Conservation (phyloP, 1,140 invertebrate species). For the Drosophila ercepeae region DNA sequence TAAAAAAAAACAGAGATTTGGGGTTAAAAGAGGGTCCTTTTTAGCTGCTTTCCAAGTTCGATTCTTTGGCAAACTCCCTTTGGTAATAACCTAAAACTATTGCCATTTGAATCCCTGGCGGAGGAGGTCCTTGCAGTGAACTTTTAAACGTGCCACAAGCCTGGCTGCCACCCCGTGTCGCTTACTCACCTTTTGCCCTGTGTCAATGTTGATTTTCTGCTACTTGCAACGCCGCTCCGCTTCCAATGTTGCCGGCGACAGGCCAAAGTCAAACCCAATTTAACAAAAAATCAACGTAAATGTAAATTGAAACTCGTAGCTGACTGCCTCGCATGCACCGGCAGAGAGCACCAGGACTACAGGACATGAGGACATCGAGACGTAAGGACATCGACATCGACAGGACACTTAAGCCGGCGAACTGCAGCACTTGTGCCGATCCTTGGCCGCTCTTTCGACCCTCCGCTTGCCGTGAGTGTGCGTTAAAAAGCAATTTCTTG, state of each 20-base stretch:
- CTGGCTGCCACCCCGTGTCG: conserved; percentile 17
- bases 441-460: conserved; percentile 1
- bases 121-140: too few species aligned
- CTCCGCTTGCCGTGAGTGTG: conserved; percentile 23
- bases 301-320: conserved; percentile 71
- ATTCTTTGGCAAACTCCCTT: neutral
- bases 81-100: conserved; percentile 4
- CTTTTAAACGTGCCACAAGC: too few species aligned
- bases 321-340: conserved; percentile 22
- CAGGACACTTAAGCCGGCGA: conserved; percentile 31
- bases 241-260: conserved; percentile 35
- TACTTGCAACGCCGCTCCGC: conserved; percentile 16
- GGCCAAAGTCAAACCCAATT: conserved; percentile 73
- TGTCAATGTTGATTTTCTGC: conserved; percentile 75
- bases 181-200: conserved; percentile 48
- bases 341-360: neutral
- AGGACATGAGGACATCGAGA: neutral
- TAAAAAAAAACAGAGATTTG: too few species aligned
- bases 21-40: too few species aligned
- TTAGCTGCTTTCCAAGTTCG: too few species aligned
- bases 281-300: conserved; percentile 80
- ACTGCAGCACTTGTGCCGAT: conserved; percentile 36
- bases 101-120: too few species aligned
- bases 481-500: conserved; percentile 76
- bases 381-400: conserved; percentile 5